Base-by-base conservation (phyloP, 35 echinoderm and acorn worm species). In the Apostichopus japonicus region DNA sequence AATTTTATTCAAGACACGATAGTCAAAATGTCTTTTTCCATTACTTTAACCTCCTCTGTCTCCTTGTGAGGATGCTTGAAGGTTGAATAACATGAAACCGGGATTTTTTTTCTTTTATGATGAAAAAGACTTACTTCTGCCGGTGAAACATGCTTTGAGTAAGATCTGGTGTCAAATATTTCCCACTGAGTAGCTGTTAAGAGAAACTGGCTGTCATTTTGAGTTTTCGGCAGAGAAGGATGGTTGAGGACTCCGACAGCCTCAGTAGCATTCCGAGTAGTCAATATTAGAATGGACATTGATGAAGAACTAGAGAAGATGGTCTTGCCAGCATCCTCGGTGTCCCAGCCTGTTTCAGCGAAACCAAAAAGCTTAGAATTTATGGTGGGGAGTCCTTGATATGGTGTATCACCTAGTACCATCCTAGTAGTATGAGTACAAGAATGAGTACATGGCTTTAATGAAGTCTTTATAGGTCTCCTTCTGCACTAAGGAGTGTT, bases 301-400 rank as follows among this genome's bases (percentile, higher is more conserved):
- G n/a, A 57, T 2, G 86, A 65, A 13, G 78, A 77, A 44, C 65
- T 79, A 16, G 92, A 79, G 22, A 86, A 16, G 67, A 95, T 71
- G 13, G 94, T 95, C 70, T 95, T 95, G 15, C 94, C 91, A 13
- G 93, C 87, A 61, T 93, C 92, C n/a, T 61, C 55, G 9, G 14
- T 25, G 22, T 90, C 23, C 94, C 94, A 95, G 24, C 86, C 94
- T 75, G 86, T 63, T n/a, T 2, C 13, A 61, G 8, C 7, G 7
- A 61, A 61, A 44, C 33, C 33, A 44, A 44, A 44, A 44, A 44
- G 33, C 0, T 44, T 44, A 3, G 33, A 44, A 4, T 3, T 44
- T 44, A 4, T 44, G 33, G 2, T 44, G 33, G 33, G 33, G 33
- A 4, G 33, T 44, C 33, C 33, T 44, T 44, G 33, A 44, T 3